Percentiles rank a stretch among this genome's conserved stretches.
Conservation (phyloP, 2,113 vertebrate species). For the Microcebus murinus region DNA sequence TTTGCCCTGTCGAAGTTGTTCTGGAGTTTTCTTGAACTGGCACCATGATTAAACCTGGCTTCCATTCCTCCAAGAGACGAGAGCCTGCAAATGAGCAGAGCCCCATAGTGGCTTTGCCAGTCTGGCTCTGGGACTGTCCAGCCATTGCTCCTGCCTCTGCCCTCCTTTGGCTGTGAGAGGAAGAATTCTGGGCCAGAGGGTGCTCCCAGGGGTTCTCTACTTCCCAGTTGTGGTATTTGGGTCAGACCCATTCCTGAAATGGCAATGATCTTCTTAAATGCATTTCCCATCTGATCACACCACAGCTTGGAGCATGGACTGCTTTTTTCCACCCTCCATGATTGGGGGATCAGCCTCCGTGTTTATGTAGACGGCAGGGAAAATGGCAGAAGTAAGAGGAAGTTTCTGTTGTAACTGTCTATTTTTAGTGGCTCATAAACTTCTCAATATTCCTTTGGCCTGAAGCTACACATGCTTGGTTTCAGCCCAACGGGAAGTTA, state of each 20-base stretch:
- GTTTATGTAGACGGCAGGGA: constrained; percentile 42
- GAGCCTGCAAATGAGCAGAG: background rate
- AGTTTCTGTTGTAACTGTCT: constrained; percentile 74
- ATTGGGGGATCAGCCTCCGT: background rate
- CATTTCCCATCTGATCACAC: constrained; percentile 20
- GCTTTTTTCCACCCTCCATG: background rate
- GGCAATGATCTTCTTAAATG: background rate
- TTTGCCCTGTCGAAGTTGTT: background rate
- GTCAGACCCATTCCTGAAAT: constrained; percentile 4
- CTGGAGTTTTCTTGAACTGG: background rate
- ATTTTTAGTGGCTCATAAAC: constrained; percentile 79
- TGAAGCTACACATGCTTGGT: constrained; percentile 64
- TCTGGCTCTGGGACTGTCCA: background rate
- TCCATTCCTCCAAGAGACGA: background rate
- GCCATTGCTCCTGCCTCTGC: background rate
- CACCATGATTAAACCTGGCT: background rate
- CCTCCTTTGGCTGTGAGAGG: background rate
- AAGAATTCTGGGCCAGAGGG: background rate
- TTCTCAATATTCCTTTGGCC: constrained; percentile 76
- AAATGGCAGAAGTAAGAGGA: constrained; percentile 65
- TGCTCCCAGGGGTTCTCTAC: background rate
- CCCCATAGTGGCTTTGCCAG: background rate
- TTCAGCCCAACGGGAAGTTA: constrained; percentile 75
- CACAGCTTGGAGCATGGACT: background rate
- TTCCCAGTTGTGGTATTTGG: background rate